phyloP scores from a whole-genome alignment of 2,113 vertebrate genomes.

The Paraplagusia blochii region DNA sequence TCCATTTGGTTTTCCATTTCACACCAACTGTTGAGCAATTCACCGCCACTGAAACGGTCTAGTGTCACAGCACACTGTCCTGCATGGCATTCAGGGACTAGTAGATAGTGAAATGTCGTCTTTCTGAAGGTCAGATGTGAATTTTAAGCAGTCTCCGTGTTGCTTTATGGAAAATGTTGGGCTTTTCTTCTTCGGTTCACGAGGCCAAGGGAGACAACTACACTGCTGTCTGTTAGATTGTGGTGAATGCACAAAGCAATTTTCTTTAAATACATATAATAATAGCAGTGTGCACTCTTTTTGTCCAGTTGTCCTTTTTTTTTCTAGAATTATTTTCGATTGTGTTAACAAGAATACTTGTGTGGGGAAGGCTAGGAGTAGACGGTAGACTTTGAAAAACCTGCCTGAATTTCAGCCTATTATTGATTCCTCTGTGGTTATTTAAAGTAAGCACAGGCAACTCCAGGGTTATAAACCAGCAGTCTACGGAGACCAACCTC shows the following conservation, averaged over 20 bases:
- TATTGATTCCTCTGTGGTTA: no score
- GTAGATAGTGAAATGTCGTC: constrained; percentile 49
- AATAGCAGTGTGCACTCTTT: constrained; percentile 2
- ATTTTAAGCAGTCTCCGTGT: constrained; percentile 61
- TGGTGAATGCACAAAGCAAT: constrained; percentile 26
- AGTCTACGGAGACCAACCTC: no score
- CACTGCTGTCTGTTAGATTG: constrained; percentile 17
- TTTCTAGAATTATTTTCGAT: constrained; percentile 8
- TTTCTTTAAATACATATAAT: constrained; percentile 28
- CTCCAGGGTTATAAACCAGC: no score
- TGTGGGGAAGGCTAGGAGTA: no score
- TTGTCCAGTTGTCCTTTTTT: constrained; percentile 23
- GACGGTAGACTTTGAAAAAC: no score
- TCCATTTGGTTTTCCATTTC: constrained; percentile 65
- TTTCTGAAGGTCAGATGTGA: constrained; percentile 63
- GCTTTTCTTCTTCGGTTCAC: constrained; percentile 50
- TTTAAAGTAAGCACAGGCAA: no score
- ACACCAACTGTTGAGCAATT: constrained; percentile 59
- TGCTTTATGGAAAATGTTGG: constrained; percentile 54
- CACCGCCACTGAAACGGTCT: constrained; percentile 59
- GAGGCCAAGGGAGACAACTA: constrained; percentile 60
- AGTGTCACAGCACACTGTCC: constrained; percentile 43
- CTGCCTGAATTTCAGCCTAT: no score
- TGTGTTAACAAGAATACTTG: constrained; percentile 11
- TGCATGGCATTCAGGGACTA: constrained; percentile 49